Percentiles rank a stretch among this genome's conserved stretches.
These are phyloP conservation scores for Gambusia holbrooki DNA, from an alignment of 2,113 vertebrate species.

Conservation along the genomic window DNA sequence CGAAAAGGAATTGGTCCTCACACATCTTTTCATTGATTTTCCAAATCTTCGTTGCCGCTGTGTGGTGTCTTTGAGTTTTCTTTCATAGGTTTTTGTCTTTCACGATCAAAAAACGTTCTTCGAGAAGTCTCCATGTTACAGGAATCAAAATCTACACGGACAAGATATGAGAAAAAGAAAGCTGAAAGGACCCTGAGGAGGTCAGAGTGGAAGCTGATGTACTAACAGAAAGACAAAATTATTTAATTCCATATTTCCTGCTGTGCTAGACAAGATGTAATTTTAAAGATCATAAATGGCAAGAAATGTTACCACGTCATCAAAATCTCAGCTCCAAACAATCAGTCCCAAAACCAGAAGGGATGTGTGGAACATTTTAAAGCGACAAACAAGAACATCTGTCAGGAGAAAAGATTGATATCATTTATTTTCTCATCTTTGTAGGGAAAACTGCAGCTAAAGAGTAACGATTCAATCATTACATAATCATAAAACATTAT, in stretches of 20 bases:
- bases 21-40: background rate
- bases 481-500: background rate
- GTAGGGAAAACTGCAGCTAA: background rate
- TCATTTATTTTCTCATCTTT: background rate
- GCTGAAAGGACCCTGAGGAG: too few relatives aligned
- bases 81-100: too few relatives aligned
- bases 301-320: too few relatives aligned
- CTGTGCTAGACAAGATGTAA: background rate
- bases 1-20: background rate
- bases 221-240: too few relatives aligned
- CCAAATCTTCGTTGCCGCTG: too few relatives aligned
- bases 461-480: background rate
- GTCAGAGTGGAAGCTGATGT: too few relatives aligned
- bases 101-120: background rate
- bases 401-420: background rate
- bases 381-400: background rate
- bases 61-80: too few relatives aligned
- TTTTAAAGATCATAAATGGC: background rate
- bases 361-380: background rate
- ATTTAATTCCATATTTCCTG: too few relatives aligned
- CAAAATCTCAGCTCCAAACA: too few relatives aligned
- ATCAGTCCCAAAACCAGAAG: background rate
- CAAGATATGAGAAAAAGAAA: too few relatives aligned
- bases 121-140: too few relatives aligned
- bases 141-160: too few relatives aligned